Evolutionary conservation across 2,888 invertebrate species (phyloP).

Genomic region (Euphydryas editha): DNA sequence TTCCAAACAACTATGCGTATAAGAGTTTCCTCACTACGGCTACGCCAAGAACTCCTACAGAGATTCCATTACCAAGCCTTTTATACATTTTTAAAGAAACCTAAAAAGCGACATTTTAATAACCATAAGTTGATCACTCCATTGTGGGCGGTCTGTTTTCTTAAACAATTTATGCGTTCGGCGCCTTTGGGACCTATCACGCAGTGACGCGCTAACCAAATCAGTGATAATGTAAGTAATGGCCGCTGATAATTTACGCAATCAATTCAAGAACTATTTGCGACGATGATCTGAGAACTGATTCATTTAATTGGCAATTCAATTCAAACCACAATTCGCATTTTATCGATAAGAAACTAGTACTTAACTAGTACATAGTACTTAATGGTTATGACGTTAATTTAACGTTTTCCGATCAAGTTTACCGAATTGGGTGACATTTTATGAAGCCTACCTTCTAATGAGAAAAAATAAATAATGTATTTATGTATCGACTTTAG

Average conservation of each 20-base stretch:
- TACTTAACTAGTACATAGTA: too few relatives aligned
- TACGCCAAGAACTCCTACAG: not conserved
- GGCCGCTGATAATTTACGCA: constrained; percentile 62
- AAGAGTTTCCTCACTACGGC: not conserved
- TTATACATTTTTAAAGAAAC: not conserved
- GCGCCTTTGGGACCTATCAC: constrained; percentile 62
- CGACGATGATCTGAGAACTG: constrained; percentile 65
- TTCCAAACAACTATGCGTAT: not conserved
- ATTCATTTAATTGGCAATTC: constrained; percentile 66
- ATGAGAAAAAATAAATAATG: too few relatives aligned
- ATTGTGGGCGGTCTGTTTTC: constrained; percentile 71
- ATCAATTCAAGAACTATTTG: constrained; percentile 63
- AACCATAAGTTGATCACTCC: constrained; percentile 42
- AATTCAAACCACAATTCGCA: constrained; percentile 45
- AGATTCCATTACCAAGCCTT: not conserved
- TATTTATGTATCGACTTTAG: not conserved
- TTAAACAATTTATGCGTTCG: constrained; percentile 74
- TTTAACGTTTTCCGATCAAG: constrained; percentile 26
- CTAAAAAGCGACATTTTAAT: constrained; percentile 52
- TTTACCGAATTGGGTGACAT: not conserved
- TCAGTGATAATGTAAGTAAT: constrained; percentile 71
- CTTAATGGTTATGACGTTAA: constrained; percentile 31
- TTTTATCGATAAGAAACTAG: constrained; percentile 41
- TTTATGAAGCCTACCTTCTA: not conserved
- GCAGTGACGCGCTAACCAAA: constrained; percentile 65